These are phyloP conservation scores for Zoanthus solanderi DNA, from an alignment of 92 coral and sea anemone genomes.

Conservation along the genomic window DNA sequence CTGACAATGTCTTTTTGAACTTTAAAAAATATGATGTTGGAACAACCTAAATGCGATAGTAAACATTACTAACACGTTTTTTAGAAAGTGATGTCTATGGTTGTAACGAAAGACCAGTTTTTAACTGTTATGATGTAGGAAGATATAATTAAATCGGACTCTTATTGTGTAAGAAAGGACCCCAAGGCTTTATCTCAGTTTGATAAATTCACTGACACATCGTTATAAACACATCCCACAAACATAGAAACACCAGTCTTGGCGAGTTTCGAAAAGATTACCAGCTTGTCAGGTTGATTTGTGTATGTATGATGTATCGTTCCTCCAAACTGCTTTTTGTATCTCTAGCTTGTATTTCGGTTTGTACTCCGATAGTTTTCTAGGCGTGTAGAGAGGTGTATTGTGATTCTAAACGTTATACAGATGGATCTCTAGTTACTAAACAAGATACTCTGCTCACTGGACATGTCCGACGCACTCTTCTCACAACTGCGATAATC, in stretches of 20 bases:
- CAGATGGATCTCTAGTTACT: slow-evolving; percentile 16
- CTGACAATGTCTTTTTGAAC: too few species aligned
- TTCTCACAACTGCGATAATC: not conserved
- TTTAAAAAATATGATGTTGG: too few species aligned
- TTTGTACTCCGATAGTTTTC: not conserved
- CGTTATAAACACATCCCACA: not conserved
- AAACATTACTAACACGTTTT: too few species aligned
- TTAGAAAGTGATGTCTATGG: too few species aligned
- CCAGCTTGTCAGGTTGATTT: not conserved
- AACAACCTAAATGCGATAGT: too few species aligned
- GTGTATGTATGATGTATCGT: not conserved
- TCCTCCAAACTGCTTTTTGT: not conserved
- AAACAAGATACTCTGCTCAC: not conserved
- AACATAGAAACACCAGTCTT: not conserved
- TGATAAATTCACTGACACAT: not conserved
- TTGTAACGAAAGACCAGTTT: too few species aligned
- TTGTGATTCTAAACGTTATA: slow-evolving; percentile 8
- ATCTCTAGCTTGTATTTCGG: not conserved
- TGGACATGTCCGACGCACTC: not conserved
- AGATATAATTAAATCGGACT: not conserved
- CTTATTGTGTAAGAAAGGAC: not conserved
- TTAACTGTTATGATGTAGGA: not conserved
- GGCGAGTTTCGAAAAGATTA: not conserved
- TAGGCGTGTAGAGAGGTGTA: not conserved
- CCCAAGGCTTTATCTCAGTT: not conserved